A percentile compares a stretch with the other conserved stretches of the same genome.
phyloP scores from a whole-genome alignment of 2,113 vertebrate genomes.

The Lucifuga dentata region DNA sequence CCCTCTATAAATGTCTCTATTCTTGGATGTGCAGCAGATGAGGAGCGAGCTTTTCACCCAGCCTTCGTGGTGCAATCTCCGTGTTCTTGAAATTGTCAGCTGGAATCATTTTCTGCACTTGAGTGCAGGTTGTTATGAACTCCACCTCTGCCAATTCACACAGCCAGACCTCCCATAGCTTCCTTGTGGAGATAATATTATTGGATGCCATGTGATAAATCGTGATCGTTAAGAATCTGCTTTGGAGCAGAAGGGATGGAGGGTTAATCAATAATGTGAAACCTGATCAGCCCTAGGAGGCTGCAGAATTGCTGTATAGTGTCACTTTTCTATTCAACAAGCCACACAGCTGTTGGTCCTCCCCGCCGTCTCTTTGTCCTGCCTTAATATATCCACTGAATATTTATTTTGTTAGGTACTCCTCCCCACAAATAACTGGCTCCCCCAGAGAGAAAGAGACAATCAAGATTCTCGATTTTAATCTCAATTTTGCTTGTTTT shows the following conservation, averaged over 20 bases:
- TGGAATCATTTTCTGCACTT: constrained; percentile 60
- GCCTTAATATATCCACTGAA: background rate
- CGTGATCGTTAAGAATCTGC: constrained; percentile 44
- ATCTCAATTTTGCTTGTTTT: too few species aligned
- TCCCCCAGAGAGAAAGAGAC: too few species aligned
- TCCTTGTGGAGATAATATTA: constrained; percentile 57
- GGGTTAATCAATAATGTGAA: constrained; percentile 58
- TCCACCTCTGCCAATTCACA: constrained; percentile 64
- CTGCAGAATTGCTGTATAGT: constrained; percentile 44
- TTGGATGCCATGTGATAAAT: constrained; percentile 57
- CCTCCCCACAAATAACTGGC: background rate
- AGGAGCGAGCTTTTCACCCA: constrained; percentile 41
- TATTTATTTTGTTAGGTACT: constrained; percentile 19
- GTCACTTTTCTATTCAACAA: constrained; percentile 55
- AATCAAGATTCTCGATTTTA: too few species aligned
- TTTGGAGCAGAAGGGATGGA: constrained; percentile 19
- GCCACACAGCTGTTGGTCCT: constrained; percentile 12
- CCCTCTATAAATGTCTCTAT: constrained; percentile 47
- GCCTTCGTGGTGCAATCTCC: constrained; percentile 29
- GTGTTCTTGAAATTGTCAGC: constrained; percentile 42
- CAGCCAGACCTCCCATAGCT: constrained; percentile 34
- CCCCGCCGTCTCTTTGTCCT: constrained; percentile 24
- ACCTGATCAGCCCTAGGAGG: constrained; percentile 47
- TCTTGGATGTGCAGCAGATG: constrained; percentile 30
- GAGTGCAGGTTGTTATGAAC: constrained; percentile 55